Percentiles rank a stretch among this genome's conserved stretches.
phyloP scores from a whole-genome alignment of 1,140 invertebrate species.

The Frieseomelitta varia region DNA sequence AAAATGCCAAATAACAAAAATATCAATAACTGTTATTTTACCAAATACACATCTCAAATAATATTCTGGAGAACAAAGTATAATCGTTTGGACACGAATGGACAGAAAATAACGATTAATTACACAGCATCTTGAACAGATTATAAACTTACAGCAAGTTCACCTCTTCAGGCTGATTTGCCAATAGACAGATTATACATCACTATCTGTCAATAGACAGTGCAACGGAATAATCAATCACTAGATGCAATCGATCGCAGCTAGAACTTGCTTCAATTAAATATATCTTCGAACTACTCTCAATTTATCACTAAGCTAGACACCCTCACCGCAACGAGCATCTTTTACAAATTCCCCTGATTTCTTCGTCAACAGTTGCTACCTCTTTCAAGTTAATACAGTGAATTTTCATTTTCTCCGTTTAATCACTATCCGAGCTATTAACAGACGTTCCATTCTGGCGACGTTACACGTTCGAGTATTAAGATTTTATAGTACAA shows the following conservation, averaged over 20 bases:
- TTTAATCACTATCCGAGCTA: slow-evolving; percentile 27
- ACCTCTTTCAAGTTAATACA: slow-evolving; percentile 26
- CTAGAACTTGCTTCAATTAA: neutral
- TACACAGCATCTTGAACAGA: neutral
- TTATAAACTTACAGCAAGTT: neutral
- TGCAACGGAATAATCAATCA: neutral
- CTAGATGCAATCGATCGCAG: neutral
- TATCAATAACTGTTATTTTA: too few species aligned
- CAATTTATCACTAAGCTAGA: neutral
- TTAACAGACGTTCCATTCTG: too few species aligned
- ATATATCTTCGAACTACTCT: neutral
- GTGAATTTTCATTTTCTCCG: neutral
- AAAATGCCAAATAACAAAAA: too few species aligned
- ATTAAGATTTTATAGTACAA: neutral
- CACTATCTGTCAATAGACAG: neutral
- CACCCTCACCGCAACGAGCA: neutral
- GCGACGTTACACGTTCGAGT: too few species aligned
- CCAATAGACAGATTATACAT: neutral
- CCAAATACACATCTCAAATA: neutral
- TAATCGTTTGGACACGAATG: neutral
- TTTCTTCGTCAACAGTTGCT: slow-evolving; percentile 27
- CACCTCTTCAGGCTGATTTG: neutral
- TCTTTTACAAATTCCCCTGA: neutral
- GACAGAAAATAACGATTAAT: neutral
- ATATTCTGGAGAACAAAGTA: neutral